Evolutionary conservation across 2,888 invertebrate genomes (phyloP).

Genomic region (Nymphalis c-album): DNA sequence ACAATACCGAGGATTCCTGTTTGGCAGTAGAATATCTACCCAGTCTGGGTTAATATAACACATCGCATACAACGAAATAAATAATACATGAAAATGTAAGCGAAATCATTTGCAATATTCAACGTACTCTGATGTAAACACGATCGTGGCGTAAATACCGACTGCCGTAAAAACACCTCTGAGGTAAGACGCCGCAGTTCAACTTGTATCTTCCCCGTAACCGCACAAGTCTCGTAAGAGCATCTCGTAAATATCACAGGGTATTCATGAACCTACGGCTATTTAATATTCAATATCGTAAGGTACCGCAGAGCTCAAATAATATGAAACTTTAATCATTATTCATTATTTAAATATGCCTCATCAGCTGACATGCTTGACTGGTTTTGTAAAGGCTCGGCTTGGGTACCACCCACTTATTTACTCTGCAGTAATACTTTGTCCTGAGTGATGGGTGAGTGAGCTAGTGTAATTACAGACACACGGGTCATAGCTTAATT

Average conservation of each 20-base stretch:
- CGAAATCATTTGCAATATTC: slow-evolving; percentile 47
- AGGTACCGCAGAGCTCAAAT: background rate
- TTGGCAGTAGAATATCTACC: too few species aligned
- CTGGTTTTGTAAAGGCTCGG: too few species aligned
- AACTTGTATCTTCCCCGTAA: slow-evolving; percentile 45
- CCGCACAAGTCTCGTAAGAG: slow-evolving; percentile 50
- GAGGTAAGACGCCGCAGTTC: slow-evolving; percentile 41
- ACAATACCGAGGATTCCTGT: too few species aligned
- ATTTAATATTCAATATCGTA: slow-evolving; percentile 42
- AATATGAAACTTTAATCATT: background rate
- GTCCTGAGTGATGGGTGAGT: too few species aligned
- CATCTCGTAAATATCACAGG: slow-evolving; percentile 42
- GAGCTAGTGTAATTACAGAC: too few species aligned
- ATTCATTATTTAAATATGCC: background rate
- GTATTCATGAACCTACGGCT: slow-evolving; percentile 47
- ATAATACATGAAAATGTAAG: background rate
- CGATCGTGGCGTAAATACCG: slow-evolving; percentile 45
- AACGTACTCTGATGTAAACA: slow-evolving; percentile 24
- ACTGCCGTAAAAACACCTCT: slow-evolving; percentile 44
- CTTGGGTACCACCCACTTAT: too few species aligned
- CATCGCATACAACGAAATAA: too few species aligned
- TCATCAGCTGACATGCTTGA: too few species aligned
- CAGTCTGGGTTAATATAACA: too few species aligned
- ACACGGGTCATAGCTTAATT: too few species aligned
- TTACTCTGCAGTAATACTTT: too few species aligned